Percentiles rank a stretch among this genome's conserved stretches.
These are phyloP conservation scores for Thaumetopoea pityocampa DNA, from an alignment of 1,140 invertebrate species.

Conservation along the genomic window DNA sequence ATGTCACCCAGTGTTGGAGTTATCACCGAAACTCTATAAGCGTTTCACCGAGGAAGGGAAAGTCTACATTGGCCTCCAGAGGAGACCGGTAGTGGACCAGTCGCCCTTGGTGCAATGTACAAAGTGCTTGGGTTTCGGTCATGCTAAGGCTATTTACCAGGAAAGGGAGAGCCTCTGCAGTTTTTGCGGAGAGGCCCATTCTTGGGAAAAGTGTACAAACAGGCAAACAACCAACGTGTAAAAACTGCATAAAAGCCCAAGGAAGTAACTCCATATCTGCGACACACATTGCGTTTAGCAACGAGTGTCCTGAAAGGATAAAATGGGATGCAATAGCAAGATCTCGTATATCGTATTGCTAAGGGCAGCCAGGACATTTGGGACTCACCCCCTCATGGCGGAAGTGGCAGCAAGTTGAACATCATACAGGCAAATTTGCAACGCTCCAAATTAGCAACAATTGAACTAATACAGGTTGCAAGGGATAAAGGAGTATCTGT, in stretches of 20 bases:
- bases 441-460: too few relatives aligned
- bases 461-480: too few relatives aligned
- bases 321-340: conserved; percentile 29
- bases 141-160: conserved; percentile 13
- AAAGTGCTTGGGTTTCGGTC: conserved; percentile 25
- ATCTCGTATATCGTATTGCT: conserved; percentile 22
- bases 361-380: conserved; percentile 15
- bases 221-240: conserved; percentile 4
- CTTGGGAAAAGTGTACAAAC: conserved; percentile 8
- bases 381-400: too few relatives aligned
- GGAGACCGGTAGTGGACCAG: conserved; percentile 17
- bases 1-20: conserved; percentile 26
- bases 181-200: conserved; percentile 16
- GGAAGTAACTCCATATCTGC: too few relatives aligned
- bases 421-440: too few relatives aligned
- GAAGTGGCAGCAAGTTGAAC: too few relatives aligned
- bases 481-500: too few relatives aligned
- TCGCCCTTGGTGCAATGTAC: conserved; percentile 26
- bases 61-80: conserved; percentile 22
- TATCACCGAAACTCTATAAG: conserved; percentile 19
- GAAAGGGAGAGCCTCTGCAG: conserved; percentile 11
- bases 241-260: conserved; percentile 11
- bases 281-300: conserved; percentile 7
- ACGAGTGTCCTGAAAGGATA: conserved; percentile 12
- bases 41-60: conserved; percentile 9